Conservation (phyloP, 2,888 invertebrate genomes). For the Liposcelis brunnea region DNA sequence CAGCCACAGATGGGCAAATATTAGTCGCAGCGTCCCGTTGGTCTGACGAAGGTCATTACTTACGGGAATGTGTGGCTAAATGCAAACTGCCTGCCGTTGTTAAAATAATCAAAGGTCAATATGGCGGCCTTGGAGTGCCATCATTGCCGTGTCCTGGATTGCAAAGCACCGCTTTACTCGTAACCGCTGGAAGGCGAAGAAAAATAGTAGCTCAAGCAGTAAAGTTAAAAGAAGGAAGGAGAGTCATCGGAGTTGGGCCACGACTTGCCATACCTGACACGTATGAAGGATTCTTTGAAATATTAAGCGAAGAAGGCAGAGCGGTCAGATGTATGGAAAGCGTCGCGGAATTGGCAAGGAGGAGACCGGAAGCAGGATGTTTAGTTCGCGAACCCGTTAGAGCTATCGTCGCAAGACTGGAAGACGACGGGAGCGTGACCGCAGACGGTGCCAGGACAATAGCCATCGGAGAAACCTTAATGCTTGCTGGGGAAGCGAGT, state of each 20-base stretch:
- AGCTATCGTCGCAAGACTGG: conserved; percentile 36
- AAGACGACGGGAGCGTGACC: conserved; percentile 40
- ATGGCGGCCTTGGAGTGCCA: conserved; percentile 77
- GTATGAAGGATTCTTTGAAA: conserved; percentile 83
- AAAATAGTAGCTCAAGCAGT: conserved; percentile 74
- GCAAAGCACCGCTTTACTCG: conserved; percentile 69
- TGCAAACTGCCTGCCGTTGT: conserved; percentile 67
- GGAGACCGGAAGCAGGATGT: conserved; percentile 51
- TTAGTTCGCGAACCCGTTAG: conserved; percentile 63
- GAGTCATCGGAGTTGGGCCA: conserved; percentile 63
- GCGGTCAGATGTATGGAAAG: conserved; percentile 80
- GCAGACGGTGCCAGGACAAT: conserved; percentile 56
- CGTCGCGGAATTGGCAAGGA: conserved; percentile 61
- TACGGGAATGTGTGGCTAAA: conserved; percentile 55
- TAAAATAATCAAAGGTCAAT: conserved; percentile 86
- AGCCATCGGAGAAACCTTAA: conserved; percentile 67
- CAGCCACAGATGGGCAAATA: conserved; percentile 81
- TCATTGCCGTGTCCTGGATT: conserved; percentile 71
- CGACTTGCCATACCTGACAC: conserved; percentile 79
- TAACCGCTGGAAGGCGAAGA: conserved; percentile 69
- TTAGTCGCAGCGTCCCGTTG: conserved; percentile 66
- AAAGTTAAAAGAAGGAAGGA: conserved; percentile 74
- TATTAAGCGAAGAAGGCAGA: conserved; percentile 83
- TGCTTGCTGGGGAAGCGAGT: conserved; percentile 54
- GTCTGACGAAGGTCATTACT: conserved; percentile 55